Evolutionary conservation across 2,888 invertebrate species (phyloP), one percentile per base, ranked within the genome.

Genomic region (Hymenopus coronatus): DNA sequence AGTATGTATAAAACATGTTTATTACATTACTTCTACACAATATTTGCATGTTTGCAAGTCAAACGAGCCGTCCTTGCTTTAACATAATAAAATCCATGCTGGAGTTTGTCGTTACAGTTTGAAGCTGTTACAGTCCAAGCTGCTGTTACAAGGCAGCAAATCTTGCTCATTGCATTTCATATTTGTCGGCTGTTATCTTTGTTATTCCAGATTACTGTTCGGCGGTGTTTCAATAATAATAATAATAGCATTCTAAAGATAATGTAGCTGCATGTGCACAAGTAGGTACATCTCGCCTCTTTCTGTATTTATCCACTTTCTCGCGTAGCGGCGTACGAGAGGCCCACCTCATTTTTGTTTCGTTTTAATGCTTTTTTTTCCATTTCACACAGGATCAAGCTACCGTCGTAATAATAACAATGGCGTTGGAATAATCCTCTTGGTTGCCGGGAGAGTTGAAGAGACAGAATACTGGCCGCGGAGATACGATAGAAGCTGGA

Each of bases 201-300:
- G 87, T 87, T 87, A 27, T 82, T 87, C 25, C 87, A 87, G 87
- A 87, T 82, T 87, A 87, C 20, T 33, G 87, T 40, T 82, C 82
- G 40, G 12, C 82, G 30, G 30, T 87, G 82, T 82, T 82, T 87
- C 33, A 87, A 87, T 87, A 87, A 82, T 28, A 87, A 87, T 87
- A 87, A 82, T 28, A 87, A 82, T 82, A 81, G 82, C 20, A 82
- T 82, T 82, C 40, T 33, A n/a, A 87, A 87, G 87, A 87, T 87
- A 87, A 87, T 87, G 87, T 82, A 15, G 14, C 82, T 27, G 30
- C 20, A 25, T 70, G 25, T 20, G 54, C 25, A 70, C 30, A 87
- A 87, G 33, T n/a, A n/a, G n/a, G n/a, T n/a, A 33, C 40, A 82
- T 70, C 25, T 70, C 54, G 54, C 6, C 54, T 15, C 54, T 70